Percentiles rank a stretch among this genome's conserved stretches.
phyloP scores from a whole-genome alignment of 2,113 vertebrate species.

The Barnardius zonarius region DNA sequence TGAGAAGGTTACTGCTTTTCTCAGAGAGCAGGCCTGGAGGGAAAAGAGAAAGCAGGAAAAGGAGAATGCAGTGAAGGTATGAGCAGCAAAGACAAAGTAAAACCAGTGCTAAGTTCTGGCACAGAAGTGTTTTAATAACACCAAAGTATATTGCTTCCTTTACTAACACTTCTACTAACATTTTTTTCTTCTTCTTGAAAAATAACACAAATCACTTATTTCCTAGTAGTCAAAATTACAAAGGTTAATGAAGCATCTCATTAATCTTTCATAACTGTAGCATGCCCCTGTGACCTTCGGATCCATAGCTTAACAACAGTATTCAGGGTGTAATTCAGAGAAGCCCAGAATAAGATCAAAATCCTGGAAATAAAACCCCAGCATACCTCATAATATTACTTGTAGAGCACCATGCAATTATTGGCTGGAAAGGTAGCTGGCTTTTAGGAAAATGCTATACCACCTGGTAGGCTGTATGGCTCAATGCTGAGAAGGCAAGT shows the following conservation, averaged over 20 bases:
- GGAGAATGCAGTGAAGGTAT: background rate
- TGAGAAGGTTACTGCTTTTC: background rate
- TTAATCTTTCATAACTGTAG: conserved; percentile 69
- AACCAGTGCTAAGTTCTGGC: background rate
- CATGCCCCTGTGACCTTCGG: conserved; percentile 58
- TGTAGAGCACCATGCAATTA: background rate
- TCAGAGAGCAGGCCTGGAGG: background rate
- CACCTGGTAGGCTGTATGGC: background rate
- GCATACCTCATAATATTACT: background rate
- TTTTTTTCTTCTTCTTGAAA: background rate
- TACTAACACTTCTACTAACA: background rate
- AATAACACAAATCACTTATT: conserved; percentile 38
- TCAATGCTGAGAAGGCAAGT: background rate
- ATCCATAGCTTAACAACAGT: background rate
- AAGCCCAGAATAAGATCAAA: background rate
- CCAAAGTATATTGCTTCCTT: background rate
- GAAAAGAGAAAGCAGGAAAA: background rate
- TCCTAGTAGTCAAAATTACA: conserved; percentile 47
- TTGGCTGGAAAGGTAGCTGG: background rate
- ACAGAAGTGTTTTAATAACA: background rate
- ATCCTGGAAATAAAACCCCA: background rate
- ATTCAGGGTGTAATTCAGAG: background rate
- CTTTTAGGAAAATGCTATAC: background rate
- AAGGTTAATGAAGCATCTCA: conserved; percentile 74
- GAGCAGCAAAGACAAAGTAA: background rate